Percentiles rank a stretch among this genome's conserved stretches.
phyloP scores from a whole-genome alignment of 2,113 vertebrate species.

The Calypte anna region DNA sequence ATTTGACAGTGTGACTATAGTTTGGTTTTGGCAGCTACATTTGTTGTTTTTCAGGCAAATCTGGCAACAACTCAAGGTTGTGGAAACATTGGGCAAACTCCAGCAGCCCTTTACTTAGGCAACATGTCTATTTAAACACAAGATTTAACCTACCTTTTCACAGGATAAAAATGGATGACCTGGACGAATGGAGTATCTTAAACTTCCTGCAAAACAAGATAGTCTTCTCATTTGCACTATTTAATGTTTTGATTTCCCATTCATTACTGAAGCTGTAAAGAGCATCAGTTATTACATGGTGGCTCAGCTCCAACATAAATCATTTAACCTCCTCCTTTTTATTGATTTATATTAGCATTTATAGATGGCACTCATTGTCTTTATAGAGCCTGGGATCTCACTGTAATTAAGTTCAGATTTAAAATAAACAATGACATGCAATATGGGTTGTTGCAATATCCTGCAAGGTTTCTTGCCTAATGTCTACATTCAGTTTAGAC shows the following conservation, averaged over 20 bases:
- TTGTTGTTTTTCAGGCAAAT: conserved; percentile 72
- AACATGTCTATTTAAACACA: conserved; percentile 3
- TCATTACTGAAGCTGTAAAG: conserved; percentile 3
- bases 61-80: conserved; percentile 43
- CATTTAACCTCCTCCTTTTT: conserved; percentile 23
- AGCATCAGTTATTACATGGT: conserved; percentile 20
- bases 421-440: conserved; percentile 42
- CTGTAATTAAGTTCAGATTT: conserved; percentile 50
- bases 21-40: conserved; percentile 57
- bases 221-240: neutral
- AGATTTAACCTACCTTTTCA: conserved; percentile 7
- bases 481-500: neutral
- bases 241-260: conserved; percentile 45
- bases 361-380: conserved; percentile 54
- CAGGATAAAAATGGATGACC: neutral
- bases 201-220: neutral
- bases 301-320: conserved; percentile 48
- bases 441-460: neutral
- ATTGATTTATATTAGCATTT: conserved; percentile 61
- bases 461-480: neutral
- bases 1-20: conserved; percentile 58
- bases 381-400: neutral
- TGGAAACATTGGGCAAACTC: conserved; percentile 33
- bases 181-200: neutral
- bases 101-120: neutral